A percentile compares a stretch with the other conserved stretches of the same genome.
Conservation (phyloP, 1,140 invertebrate genomes). For the Ectropis grisescens region DNA sequence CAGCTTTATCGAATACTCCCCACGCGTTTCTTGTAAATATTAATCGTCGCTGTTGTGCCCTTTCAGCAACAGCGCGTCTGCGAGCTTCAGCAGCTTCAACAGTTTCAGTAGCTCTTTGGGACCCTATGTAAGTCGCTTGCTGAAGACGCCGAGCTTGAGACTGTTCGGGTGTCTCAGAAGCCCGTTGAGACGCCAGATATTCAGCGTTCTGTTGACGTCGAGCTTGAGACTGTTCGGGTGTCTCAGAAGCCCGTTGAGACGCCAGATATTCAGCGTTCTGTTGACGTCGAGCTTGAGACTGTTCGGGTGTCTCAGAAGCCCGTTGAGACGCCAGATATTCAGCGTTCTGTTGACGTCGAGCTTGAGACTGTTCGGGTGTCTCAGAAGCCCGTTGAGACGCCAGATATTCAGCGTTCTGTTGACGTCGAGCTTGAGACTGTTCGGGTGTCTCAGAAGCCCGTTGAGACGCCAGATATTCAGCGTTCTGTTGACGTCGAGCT, state of each 20-base stretch:
- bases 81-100: constrained; percentile 15
- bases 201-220: neutral
- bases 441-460: neutral
- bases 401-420: constrained; percentile 11
- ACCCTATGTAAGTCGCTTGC: neutral
- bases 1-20: constrained; percentile 17
- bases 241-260: constrained; percentile 12
- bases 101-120: constrained; percentile 3
- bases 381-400: constrained; percentile 11
- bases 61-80: constrained; percentile 19
- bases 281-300: constrained; percentile 9
- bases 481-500: constrained; percentile 12
- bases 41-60: constrained; percentile 10
- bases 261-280: constrained; percentile 15
- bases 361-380: constrained; percentile 14
- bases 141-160: neutral
- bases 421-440: neutral
- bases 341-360: constrained; percentile 14
- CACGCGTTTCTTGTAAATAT: constrained; percentile 12
- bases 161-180: too few species aligned
- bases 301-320: constrained; percentile 7
- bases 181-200: neutral
- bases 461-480: constrained; percentile 12
- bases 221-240: too few species aligned
- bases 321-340: constrained; percentile 17